Evolutionary conservation across 2,113 vertebrate species (phyloP).

Genomic region (Centropus unirufus): DNA sequence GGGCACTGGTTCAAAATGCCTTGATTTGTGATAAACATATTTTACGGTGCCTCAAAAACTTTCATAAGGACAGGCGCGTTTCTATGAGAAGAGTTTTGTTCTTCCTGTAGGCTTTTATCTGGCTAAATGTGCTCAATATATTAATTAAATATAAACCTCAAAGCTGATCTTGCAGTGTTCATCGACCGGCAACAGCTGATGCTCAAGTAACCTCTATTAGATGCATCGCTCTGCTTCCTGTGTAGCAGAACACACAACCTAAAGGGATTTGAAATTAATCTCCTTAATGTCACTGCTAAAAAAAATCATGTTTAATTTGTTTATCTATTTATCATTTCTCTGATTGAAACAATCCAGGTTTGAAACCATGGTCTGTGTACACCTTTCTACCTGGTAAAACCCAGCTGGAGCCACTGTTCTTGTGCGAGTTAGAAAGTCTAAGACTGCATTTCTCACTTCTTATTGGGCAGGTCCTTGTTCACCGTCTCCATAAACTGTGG

Average conservation of each 20-base stretch:
- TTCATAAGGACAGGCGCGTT: background rate
- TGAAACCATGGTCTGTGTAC: background rate
- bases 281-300: background rate
- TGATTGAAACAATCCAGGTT: background rate
- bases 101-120: constrained; percentile 29
- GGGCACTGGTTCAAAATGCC: background rate
- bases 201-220: constrained; percentile 3
- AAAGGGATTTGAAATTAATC: background rate
- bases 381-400: background rate
- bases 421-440: background rate
- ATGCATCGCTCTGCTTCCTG: background rate
- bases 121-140: constrained; percentile 32
- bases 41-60: background rate
- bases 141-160: constrained; percentile 56
- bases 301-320: background rate
- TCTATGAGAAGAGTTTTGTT: constrained; percentile 2
- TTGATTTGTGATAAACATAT: background rate
- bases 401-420: background rate
- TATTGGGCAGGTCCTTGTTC: background rate
- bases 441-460: background rate
- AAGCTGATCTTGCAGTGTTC: constrained; percentile 30
- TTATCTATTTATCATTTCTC: background rate
- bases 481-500: background rate
- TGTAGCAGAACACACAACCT: background rate
- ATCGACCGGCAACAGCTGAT: background rate